These are phyloP conservation scores for Colletes gigas DNA, from an alignment of 1,140 invertebrate species.

Conservation along the genomic window DNA sequence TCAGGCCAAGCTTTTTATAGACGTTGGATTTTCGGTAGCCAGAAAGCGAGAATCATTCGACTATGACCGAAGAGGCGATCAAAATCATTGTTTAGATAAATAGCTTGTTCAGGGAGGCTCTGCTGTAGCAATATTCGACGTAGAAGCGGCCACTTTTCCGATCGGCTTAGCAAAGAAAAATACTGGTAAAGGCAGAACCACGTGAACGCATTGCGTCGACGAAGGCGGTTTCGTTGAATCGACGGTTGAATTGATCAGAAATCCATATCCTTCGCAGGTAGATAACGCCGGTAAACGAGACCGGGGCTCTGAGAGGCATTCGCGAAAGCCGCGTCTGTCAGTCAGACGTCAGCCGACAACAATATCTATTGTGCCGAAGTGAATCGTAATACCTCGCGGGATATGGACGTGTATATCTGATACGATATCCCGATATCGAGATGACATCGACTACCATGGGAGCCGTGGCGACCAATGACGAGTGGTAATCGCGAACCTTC, in stretches of 20 bases:
- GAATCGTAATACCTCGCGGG: conserved; percentile 66
- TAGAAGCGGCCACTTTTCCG: no score
- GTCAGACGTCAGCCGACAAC: conserved; percentile 64
- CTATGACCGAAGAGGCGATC: no score
- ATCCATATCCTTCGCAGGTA: conserved; percentile 56
- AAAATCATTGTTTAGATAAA: no score
- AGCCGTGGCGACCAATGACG: conserved; percentile 52
- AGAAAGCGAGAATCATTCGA: not conserved
- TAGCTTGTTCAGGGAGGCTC: no score
- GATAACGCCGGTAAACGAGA: conserved; percentile 54
- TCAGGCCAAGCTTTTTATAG: not conserved
- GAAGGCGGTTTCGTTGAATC: conserved; percentile 41
- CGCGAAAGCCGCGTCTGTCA: conserved; percentile 64
- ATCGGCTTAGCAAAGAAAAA: no score
- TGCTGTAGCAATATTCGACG: no score
- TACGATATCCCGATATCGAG: conserved; percentile 66
- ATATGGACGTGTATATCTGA: conserved; percentile 65
- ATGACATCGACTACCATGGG: conserved; percentile 66
- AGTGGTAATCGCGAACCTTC: conserved; percentile 58
- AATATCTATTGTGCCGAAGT: conserved; percentile 65
- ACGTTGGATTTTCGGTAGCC: not conserved
- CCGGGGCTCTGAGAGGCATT: conserved; percentile 56
- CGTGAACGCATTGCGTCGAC: not conserved
- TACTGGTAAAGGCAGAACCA: not conserved
- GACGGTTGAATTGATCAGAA: conserved; percentile 52